Conservation (phyloP, 2,888 invertebrate genomes). For the Bhutanitis thaidina region DNA sequence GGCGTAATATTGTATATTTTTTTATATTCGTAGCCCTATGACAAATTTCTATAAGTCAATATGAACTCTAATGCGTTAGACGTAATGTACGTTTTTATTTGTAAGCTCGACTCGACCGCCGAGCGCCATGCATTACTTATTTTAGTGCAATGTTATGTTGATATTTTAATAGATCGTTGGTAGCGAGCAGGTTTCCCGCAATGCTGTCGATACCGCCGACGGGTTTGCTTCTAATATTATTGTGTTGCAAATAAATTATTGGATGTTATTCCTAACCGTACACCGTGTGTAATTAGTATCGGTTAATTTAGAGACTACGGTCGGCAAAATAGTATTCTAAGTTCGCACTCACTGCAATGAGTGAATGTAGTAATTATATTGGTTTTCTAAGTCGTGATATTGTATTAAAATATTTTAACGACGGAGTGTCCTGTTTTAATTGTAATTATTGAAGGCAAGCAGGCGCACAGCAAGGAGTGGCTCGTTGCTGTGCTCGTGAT, state of each 20-base stretch:
- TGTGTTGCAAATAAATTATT: neutral
- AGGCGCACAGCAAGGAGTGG: too few species aligned
- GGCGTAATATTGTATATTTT: slow-evolving; percentile 24
- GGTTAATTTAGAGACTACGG: neutral
- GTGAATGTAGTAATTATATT: neutral
- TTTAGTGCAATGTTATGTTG: slow-evolving; percentile 38
- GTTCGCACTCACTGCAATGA: slow-evolving; percentile 4
- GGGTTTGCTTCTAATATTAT: slow-evolving; percentile 1
- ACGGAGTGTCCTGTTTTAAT: too few species aligned
- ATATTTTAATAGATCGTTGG: slow-evolving; percentile 37
- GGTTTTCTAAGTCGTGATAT: slow-evolving; percentile 15
- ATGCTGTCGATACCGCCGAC: slow-evolving; percentile 25
- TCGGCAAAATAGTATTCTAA: neutral
- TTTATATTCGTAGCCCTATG: slow-evolving; percentile 28
- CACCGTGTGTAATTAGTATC: too few species aligned
- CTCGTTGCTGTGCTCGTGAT: too few species aligned
- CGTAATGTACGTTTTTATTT: slow-evolving; percentile 26
- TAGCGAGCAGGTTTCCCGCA: slow-evolving; percentile 31
- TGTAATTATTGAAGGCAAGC: too few species aligned
- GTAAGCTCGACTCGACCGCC: slow-evolving; percentile 14
- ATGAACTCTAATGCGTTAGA: slow-evolving; percentile 29
- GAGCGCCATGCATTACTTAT: slow-evolving; percentile 37
- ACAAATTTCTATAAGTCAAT: slow-evolving; percentile 32
- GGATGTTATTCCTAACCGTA: too few species aligned
- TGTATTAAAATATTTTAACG: slow-evolving; percentile 7